Base-by-base conservation (phyloP, 2,888 invertebrate genomes). In the Rotaria sp. region DNA sequence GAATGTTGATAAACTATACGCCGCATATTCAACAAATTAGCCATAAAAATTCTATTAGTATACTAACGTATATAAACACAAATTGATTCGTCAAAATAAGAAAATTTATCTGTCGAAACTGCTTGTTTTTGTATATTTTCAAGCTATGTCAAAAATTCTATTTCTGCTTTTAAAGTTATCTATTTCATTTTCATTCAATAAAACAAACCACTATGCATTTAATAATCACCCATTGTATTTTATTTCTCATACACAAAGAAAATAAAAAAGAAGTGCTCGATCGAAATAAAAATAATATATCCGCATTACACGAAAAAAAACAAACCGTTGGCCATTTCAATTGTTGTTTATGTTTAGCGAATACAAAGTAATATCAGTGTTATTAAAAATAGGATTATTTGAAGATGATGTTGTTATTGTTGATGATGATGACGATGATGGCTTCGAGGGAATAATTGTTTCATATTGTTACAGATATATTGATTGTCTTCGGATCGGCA, bases 241-340 rank as follows among this genome's bases (percentile, higher is more conserved):
- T 67, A 67, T 67, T 67, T 67, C 30, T 67, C 67, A 67, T 35
- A 67, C 67, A 67, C 67, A 67, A 67, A 67, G 67, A 67, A 67
- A 67, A 67, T 50, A 55, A 26, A 67, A 67, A 67, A 18, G 30
- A 18, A 30, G 30, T 67, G 67, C 35, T 35, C 30, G 67, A 67
- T 67, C 24, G 4, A 67, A 30, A 30, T 13, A 35, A 35, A 67
- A 67, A 67, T 1, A 30, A 67, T 18, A 35, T 15, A 67, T 67
- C 18, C 35, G 30, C 18, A 15, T 11, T 30, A 67, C 67, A 67
- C 15, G 35, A 67, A 67, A 67, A 30, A 26, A 30, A 67, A 55
- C 24, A 67, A 13, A 30, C 67, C 67, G 67, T 67, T 67, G 67
- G 67, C 18, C 67, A 67, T 67, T 67, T 67, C 30, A 35, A 35